Base-by-base conservation (phyloP, 2,888 invertebrate genomes). In the Dascillus cervinus region DNA sequence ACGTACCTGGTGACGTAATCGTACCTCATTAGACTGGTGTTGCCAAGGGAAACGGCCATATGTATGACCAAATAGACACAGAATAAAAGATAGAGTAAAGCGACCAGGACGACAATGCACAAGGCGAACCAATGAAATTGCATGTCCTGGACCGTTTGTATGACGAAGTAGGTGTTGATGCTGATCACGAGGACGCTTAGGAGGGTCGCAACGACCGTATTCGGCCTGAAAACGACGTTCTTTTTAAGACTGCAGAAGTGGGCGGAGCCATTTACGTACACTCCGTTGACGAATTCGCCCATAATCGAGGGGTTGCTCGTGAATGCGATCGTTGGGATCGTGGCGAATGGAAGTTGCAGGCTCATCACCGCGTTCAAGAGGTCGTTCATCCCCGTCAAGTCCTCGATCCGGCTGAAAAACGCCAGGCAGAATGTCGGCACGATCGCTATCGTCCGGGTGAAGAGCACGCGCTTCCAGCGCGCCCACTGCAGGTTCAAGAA, bases 321-420 rank as follows among this genome's bases (percentile, higher is more conserved):
- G 55, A 91, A 89, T 0, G 89, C 87, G 34, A 91, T 78, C 1
- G 85, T 81, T 3, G 91, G 90, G 37, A 91, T 71, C 2, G 84
- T 77, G 1, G 91, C 91, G 58, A 91, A 91, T 1, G 91, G 91
- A 41, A 91, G 65, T 59, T 89, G 89, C 12, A 90, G 65, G 44
- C 84, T 80, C 87, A 89, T 88, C 6, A 90, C 73, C 1, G 87
- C 87, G 62, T 91, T 91, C 20, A 91, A 65, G 17, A 82, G 66
- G 56, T 90, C 89, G 60, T 91, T 91, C 84, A 91, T 82, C 11
- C 72, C 69, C 2, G 82, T 82, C 32, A 89, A 64, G 48, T 84
- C 76, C 25, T 77, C 66, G 49, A 87, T 76, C 39, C 73, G 58
- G 43, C 75, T 76, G 52, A 72, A 79, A 53, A 77, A 74, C 1